A percentile compares a stretch with the other conserved stretches of the same genome.
These are phyloP conservation scores for Umimayanthus chanpuru DNA, from an alignment of 92 coral and sea anemone genomes.

Conservation along the genomic window DNA sequence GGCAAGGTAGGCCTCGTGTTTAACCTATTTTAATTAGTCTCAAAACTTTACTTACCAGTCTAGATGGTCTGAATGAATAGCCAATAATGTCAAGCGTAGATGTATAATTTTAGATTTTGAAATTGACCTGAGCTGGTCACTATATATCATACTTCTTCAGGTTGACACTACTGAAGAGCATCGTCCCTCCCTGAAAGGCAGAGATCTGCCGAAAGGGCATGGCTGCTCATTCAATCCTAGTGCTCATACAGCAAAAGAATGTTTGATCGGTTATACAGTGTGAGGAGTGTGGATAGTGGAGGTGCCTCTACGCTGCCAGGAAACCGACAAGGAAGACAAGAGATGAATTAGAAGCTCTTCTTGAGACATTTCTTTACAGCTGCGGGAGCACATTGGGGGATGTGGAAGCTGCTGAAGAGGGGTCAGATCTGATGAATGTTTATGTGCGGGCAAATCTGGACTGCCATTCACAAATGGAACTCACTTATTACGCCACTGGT, in stretches of 20 bases:
- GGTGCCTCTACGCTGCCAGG: constrained; percentile 44
- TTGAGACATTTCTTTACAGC: constrained; percentile 55
- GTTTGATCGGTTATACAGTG: constrained; percentile 55
- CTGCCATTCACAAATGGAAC: constrained; percentile 37
- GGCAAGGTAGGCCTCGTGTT: constrained; percentile 31
- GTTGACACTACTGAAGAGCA: constrained; percentile 53
- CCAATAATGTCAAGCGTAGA: not conserved
- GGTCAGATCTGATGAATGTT: constrained; percentile 29
- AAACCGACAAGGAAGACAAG: constrained; percentile 37
- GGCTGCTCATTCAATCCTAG: constrained; percentile 51
- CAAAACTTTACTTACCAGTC: constrained; percentile 23
- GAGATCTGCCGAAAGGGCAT: constrained; percentile 47
- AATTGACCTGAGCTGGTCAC: constrained; percentile 7
- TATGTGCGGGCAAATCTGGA: constrained; percentile 45
- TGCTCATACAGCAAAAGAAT: constrained; percentile 55
- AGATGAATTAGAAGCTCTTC: constrained; percentile 45
- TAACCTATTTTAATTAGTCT: not conserved
- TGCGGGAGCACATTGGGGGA: constrained; percentile 49
- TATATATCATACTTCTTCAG: constrained; percentile 21
- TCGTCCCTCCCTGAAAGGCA: constrained; percentile 28
- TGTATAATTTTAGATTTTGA: constrained; percentile 3
- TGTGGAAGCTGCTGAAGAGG: constrained; percentile 48
- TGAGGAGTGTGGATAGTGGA: constrained; percentile 58
- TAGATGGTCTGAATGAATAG: constrained; percentile 10
- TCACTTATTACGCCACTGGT: constrained; percentile 46